Evolutionary conservation across 23 tunicate genomes (phyloP), one percentile per base, ranked within the genome.

Genomic region (Phallusia fumigata): DNA sequence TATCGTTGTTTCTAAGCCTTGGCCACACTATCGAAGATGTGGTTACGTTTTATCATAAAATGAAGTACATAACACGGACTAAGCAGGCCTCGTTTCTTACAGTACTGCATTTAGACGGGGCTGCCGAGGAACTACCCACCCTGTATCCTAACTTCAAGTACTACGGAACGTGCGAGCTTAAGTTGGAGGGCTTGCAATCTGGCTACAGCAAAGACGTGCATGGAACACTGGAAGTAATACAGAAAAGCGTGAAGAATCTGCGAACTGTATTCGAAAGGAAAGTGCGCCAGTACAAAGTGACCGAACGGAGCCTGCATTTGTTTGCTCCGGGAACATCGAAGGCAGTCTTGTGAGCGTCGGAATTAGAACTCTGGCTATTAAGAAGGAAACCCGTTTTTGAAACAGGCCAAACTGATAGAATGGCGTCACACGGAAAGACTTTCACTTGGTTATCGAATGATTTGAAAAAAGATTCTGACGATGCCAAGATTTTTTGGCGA

Each of bases 181-280:
- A 47, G 13, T 53, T 88, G n/a, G 75, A 79, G 35, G 89, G 90
- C 6, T 65, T 92, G 24, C 49, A 84, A 30, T 82, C 97, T 31
- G 97, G 97, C 58, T 81, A 88, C 64, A 75, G 97, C 84, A 92
- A 92, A 88, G 97, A 92, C 64, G 97, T 92, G 19, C 86, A 88
- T 65, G 97, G 97, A 0, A 30, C 64, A 32, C 32, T 92, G 47
- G 28, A n/a, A 18, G 36, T 91, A 16, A 12, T 32, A 21, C 83
- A 47, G 33, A 81, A 86, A 51, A 74, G 33, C 31, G 35, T 45
- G 35, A 76, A 80, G 18, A 6, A 19, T 19, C 30, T 30, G 15
- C 51, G 31, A 80, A 78, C 78, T 22, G 44, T 52, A 19, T 12
- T 19, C 0, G 52, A 32, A 5, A 1, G 32, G 0, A 74, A 52